These are phyloP conservation scores for Sabatieria punctata DNA, from an alignment of 2,888 invertebrate genomes.

Conservation along the genomic window DNA sequence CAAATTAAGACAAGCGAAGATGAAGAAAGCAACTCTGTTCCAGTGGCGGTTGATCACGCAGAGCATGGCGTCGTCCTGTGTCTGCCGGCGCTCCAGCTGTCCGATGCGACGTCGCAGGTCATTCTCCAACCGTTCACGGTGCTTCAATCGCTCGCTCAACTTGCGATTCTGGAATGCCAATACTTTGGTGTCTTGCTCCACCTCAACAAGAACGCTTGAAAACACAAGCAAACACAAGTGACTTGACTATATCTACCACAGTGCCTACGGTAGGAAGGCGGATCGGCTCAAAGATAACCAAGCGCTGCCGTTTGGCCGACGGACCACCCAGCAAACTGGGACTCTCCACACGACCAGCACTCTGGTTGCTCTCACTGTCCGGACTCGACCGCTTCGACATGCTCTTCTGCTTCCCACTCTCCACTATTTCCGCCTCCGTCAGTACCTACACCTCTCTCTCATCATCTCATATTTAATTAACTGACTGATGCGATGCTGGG, in stretches of 20 bases:
- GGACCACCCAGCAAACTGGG: too few relatives aligned
- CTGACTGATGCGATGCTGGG: too few relatives aligned
- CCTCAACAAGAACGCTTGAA: constrained; percentile 20
- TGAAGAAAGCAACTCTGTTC: constrained; percentile 61
- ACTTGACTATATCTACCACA: constrained; percentile 15
- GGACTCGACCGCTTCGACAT: constrained; percentile 5
- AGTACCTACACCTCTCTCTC: too few relatives aligned
- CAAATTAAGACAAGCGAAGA: neutral
- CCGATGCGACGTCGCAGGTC: constrained; percentile 77
- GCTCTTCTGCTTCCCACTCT: too few relatives aligned
- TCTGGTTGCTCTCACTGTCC: constrained; percentile 1
- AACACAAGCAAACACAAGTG: too few relatives aligned
- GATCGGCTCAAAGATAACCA: constrained; percentile 23
- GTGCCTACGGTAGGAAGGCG: constrained; percentile 19
- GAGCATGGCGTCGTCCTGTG: constrained; percentile 88
- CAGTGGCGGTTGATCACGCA: constrained; percentile 90
- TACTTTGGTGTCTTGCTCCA: constrained; percentile 17
- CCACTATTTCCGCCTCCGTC: too few relatives aligned
- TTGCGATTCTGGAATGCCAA: constrained; percentile 76
- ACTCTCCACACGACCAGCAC: too few relatives aligned
- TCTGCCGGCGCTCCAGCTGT: constrained; percentile 78
- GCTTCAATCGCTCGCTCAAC: constrained; percentile 61
- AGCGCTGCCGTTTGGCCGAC: constrained; percentile 13
- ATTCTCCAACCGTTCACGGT: constrained; percentile 67
- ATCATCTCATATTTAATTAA: too few relatives aligned